phyloP scores from a whole-genome alignment of 2,888 invertebrate genomes.

The Apamea sordens region DNA sequence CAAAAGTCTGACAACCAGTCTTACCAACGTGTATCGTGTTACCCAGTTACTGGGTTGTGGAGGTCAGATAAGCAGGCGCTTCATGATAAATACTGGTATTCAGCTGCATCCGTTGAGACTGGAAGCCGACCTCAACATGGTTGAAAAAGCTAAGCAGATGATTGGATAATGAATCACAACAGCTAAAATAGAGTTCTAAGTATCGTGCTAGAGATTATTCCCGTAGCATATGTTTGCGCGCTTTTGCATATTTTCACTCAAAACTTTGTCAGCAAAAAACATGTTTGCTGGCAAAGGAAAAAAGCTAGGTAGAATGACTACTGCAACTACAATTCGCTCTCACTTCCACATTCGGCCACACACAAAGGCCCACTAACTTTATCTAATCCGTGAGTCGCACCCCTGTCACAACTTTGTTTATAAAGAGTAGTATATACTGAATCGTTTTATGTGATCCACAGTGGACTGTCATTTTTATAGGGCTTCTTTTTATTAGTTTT shows the following conservation, averaged over 20 bases:
- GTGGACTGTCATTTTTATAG: constrained; percentile 59
- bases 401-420: constrained; percentile 66
- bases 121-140: too few relatives aligned
- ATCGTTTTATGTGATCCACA: constrained; percentile 56
- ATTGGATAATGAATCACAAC: too few relatives aligned
- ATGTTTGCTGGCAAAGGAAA: background rate
- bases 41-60: too few relatives aligned
- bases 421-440: constrained; percentile 58
- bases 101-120: too few relatives aligned
- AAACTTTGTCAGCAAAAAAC: background rate
- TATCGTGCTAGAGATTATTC: too few relatives aligned
- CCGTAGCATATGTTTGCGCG: too few relatives aligned
- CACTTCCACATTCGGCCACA: constrained; percentile 14
- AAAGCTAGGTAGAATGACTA: background rate
- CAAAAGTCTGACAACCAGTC: background rate
- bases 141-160: too few relatives aligned
- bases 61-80: too few relatives aligned
- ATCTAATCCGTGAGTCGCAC: constrained; percentile 62
- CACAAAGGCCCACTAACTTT: constrained; percentile 55
- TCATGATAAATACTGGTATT: too few relatives aligned
- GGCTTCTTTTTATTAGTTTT: constrained; percentile 61
- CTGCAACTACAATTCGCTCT: constrained; percentile 16
- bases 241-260: too few relatives aligned
- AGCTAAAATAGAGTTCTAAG: too few relatives aligned
- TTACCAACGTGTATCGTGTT: background rate